These are phyloP conservation scores for Gila orcuttii DNA, from an alignment of 2,113 vertebrate genomes.

Conservation along the genomic window DNA sequence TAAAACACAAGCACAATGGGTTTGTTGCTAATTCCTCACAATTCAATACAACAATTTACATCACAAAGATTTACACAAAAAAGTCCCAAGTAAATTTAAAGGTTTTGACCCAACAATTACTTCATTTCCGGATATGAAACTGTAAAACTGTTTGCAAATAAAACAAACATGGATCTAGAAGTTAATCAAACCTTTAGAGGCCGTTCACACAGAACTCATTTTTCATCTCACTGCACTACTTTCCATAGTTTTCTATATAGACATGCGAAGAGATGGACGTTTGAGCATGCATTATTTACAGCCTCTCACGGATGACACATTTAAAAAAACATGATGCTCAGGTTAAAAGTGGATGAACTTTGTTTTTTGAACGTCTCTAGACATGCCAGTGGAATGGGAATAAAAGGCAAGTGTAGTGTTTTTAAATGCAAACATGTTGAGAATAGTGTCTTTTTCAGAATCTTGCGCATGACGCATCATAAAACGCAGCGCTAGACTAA, in stretches of 20 bases:
- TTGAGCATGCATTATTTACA: background rate
- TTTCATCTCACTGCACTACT: background rate
- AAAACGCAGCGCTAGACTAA: too few species aligned
- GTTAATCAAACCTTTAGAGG: too few species aligned
- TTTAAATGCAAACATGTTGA: too few species aligned
- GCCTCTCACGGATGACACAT: background rate
- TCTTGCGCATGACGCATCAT: too few species aligned
- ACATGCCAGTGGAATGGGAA: too few species aligned
- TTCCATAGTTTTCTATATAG: background rate
- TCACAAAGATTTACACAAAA: too few species aligned
- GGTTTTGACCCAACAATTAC: background rate
- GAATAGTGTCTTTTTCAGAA: too few species aligned
- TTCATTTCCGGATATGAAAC: background rate
- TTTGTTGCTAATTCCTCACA: background rate
- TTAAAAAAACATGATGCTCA: background rate
- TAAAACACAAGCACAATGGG: background rate
- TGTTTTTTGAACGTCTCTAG: too few species aligned
- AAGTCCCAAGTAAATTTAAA: too few species aligned
- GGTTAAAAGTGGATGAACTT: background rate
- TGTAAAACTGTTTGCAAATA: background rate
- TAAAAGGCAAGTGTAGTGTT: too few species aligned
- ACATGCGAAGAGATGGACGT: background rate
- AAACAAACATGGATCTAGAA: background rate
- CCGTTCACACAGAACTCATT: background rate
- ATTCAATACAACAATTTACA: too few species aligned